phyloP scores from a whole-genome alignment of 2,888 invertebrate species.

The Epinotia brunnichana region DNA sequence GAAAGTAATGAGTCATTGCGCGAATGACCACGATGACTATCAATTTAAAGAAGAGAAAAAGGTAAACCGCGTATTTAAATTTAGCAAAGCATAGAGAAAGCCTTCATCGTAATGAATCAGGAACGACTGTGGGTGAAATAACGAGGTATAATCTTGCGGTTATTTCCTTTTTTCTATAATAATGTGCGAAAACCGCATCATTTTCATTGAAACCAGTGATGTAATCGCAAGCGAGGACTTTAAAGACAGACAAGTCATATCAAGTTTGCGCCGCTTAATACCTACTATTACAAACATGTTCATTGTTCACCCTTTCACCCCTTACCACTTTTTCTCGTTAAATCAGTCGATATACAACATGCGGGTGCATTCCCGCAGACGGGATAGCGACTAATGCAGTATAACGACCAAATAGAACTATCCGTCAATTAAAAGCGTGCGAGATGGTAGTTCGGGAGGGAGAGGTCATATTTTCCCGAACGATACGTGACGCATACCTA shows the following conservation, averaged over 20 bases:
- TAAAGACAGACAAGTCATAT: conserved; percentile 1
- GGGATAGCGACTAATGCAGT: no score
- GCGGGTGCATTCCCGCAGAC: no score
- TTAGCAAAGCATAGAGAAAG: conserved; percentile 31
- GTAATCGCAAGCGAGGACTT: conserved; percentile 10
- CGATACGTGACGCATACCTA: no score
- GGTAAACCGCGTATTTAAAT: conserved; percentile 29
- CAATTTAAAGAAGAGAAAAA: conserved; percentile 27
- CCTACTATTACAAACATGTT: no score
- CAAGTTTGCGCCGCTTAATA: not conserved
- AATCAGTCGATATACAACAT: no score
- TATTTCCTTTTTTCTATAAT: conserved; percentile 25
- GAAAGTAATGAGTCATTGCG: conserved; percentile 12
- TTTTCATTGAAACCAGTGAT: conserved; percentile 17
- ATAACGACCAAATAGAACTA: no score
- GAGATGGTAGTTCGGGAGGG: no score
- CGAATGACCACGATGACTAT: not conserved
- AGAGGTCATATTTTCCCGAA: no score
- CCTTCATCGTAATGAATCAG: conserved; percentile 28
- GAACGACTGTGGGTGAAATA: conserved; percentile 29
- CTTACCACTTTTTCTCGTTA: no score
- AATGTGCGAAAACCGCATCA: conserved; percentile 34
- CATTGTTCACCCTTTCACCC: no score
- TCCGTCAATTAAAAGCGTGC: no score
- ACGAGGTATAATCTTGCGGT: conserved; percentile 22